Evolutionary conservation across 2,888 invertebrate species (phyloP).

Genomic region (Tetranychus truncatus): DNA sequence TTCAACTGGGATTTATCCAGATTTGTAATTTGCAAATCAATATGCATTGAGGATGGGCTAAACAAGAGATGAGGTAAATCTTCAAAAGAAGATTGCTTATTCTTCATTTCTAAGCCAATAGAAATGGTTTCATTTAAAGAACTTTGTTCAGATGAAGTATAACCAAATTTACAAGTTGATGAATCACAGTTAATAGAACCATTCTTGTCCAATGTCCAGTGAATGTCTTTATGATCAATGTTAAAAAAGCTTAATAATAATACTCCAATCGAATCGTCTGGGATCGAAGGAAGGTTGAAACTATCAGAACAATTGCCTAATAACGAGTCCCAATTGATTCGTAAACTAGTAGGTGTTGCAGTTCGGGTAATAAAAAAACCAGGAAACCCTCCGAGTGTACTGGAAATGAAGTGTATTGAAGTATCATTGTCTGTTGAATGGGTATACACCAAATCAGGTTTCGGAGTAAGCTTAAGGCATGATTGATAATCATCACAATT

Average conservation of each 20-base stretch:
- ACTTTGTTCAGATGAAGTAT: not conserved
- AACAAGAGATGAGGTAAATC: not conserved
- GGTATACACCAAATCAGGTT: not conserved
- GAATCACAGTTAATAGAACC: not conserved
- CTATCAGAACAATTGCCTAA: not conserved
- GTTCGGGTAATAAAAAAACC: not conserved
- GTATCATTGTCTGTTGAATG: not conserved
- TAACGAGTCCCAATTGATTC: not conserved
- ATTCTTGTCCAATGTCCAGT: not conserved
- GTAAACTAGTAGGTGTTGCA: not conserved
- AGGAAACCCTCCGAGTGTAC: not conserved
- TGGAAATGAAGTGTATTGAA: not conserved
- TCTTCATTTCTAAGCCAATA: not conserved
- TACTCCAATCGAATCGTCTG: not conserved
- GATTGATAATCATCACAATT: not conserved
- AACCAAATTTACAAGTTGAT: not conserved
- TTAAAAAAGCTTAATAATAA: not conserved
- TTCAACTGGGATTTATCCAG: not conserved
- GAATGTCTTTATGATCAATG: not conserved
- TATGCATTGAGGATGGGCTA: not conserved
- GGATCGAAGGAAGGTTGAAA: not conserved
- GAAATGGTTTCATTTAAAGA: not conserved
- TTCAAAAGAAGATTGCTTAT: not conserved
- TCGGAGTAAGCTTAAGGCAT: not conserved
- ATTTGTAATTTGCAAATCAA: not conserved